These are phyloP conservation scores for Eupithecia insigniata DNA, from an alignment of 2,888 invertebrate species.

Conservation along the genomic window DNA sequence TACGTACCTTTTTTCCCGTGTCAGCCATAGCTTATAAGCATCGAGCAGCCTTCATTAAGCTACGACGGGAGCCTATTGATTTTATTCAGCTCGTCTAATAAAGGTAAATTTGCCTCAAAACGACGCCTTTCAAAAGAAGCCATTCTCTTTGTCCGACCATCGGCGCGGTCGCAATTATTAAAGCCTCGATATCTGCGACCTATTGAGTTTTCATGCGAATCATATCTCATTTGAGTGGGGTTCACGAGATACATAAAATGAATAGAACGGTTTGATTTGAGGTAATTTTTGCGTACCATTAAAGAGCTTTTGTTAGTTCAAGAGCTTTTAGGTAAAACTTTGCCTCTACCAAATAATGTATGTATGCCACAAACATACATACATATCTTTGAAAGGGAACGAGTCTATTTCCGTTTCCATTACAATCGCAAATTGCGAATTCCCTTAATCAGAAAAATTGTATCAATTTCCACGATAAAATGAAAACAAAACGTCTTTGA, in stretches of 20 bases:
- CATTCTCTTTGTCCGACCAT: slow-evolving; percentile 61
- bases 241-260: slow-evolving; percentile 8
- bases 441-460: background rate
- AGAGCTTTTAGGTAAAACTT: background rate
- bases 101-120: slow-evolving; percentile 69
- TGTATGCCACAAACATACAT: background rate
- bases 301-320: background rate
- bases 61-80: slow-evolving; percentile 69
- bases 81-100: slow-evolving; percentile 70
- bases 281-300: background rate
- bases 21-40: slow-evolving; percentile 73
- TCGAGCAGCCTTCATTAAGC: slow-evolving; percentile 73
- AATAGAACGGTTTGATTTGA: background rate
- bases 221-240: slow-evolving; percentile 49
- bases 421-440: background rate
- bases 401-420: background rate
- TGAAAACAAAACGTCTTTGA: slow-evolving; percentile 1
- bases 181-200: slow-evolving; percentile 52
- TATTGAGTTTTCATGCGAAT: slow-evolving; percentile 45
- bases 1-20: slow-evolving; percentile 49
- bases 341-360: background rate
- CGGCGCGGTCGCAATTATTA: slow-evolving; percentile 59
- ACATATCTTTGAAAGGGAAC: background rate
- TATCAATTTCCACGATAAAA: background rate
- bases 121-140: slow-evolving; percentile 63